Evolutionary conservation across 2,113 vertebrate species (phyloP), one percentile per base, ranked within the genome.

Genomic region (Eidolon helvum): DNA sequence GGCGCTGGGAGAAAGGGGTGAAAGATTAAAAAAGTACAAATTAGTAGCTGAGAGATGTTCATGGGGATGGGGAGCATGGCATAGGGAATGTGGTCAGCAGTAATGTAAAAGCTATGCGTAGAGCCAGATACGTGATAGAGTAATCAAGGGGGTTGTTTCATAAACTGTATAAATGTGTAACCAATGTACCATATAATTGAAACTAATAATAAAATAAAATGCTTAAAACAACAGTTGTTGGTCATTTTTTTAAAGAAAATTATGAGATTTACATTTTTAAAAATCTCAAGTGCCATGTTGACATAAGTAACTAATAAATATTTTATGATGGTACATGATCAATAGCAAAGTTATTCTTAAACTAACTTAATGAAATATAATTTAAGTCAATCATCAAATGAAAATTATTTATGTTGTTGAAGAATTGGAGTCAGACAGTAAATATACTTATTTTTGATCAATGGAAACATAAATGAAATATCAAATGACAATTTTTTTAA

Each of bases 391-490:
- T 21, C 9, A 48, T 74, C 30, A 94, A 86, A 86, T 83, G 45
- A 95, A 86, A 93, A 80, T 35, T 74, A 53, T 45, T 71, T 87
- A 77, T 72, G 50, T 43, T 93, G 30, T 26, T 84, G 28, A 98
- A 74, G 21, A 66, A 94, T 28, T 61, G 19, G 10, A 93, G 75
- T 88, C 45, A 77, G 61, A 74, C 45, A 82, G n/a, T 72, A 90
- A 91, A 83, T 80, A 75, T 9, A 83, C 16, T 48, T 48, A 77
- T n/a, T 94, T 97, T 88, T 92, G 57, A 90, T 87, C 5, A 43
- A 96, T 65, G 4, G 14, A 92, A 95, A 91, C 80, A 84, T 61
- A 86, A 92, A 74, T 84, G 82, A 85, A 30, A 75, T 74, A 91
- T 85, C 59, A 94, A 97, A 79, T 71, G 43, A 77, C 38, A 95